Conservation (phyloP, 1,140 invertebrate species). For the Drosophila ohnishii region DNA sequence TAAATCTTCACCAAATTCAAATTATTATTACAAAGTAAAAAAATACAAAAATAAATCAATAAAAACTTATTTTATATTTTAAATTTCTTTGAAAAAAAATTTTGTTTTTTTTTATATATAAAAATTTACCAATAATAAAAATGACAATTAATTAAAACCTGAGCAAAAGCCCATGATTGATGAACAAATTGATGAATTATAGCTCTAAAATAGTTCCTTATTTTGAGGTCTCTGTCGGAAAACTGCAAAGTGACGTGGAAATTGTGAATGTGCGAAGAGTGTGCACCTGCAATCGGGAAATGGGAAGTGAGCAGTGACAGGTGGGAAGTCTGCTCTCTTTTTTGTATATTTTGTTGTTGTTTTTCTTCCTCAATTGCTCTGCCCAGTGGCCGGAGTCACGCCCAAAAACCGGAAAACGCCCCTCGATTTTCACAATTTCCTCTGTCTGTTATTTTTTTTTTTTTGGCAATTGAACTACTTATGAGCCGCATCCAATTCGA, state of each 20-base stretch:
- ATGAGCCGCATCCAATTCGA: slow-evolving; percentile 53
- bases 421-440: slow-evolving; percentile 15
- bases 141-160: not conserved
- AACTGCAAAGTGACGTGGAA: slow-evolving; percentile 2
- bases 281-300: slow-evolving; percentile 20
- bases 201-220: not conserved
- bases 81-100: too few species aligned
- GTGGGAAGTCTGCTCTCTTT: slow-evolving; percentile 25
- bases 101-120: not conserved
- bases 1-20: not conserved
- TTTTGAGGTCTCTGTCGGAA: slow-evolving; percentile 1
- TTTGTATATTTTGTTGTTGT: not conserved
- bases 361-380: slow-evolving; percentile 9
- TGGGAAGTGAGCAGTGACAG: slow-evolving; percentile 37
- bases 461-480: slow-evolving; percentile 51
- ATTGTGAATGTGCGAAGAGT: not conserved
- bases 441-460: not conserved
- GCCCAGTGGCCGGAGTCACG: slow-evolving; percentile 33
- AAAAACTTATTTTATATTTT: too few species aligned
- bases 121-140: not conserved
- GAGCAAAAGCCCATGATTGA: not conserved
- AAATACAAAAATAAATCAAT: not conserved
- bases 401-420: slow-evolving; percentile 40
- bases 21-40: not conserved
- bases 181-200: not conserved